Conservation (phyloP, 2,888 invertebrate species). For the Frankliniella intonsa region DNA sequence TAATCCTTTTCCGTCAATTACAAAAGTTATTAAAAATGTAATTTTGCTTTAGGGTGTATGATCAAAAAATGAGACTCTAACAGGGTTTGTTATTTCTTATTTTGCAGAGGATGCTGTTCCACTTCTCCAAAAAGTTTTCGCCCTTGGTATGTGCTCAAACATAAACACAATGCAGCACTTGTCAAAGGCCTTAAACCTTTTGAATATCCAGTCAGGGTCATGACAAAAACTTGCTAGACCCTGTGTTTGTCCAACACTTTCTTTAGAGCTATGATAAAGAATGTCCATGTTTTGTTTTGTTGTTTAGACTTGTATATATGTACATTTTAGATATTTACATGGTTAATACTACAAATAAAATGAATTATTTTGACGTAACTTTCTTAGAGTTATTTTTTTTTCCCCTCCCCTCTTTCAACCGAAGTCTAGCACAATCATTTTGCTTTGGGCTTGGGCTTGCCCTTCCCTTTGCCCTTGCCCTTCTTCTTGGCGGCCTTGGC, state of each 20-base stretch:
- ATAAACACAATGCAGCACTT: conserved; percentile 72
- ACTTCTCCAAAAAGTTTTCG: conserved; percentile 75
- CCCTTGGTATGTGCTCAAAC: conserved; percentile 72
- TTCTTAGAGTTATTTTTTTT: background rate
- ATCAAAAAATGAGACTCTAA: conserved; percentile 24
- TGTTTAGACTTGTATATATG: background rate
- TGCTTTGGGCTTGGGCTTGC: background rate
- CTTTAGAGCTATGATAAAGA: background rate
- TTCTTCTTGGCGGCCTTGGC: conserved; percentile 18
- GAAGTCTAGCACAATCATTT: too few species aligned
- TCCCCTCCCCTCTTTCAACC: too few species aligned
- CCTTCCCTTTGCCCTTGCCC: conserved; percentile 4
- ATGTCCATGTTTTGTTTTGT: background rate
- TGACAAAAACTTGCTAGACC: background rate
- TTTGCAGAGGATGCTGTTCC: conserved; percentile 70
- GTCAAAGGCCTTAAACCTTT: conserved; percentile 70
- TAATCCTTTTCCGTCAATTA: background rate
- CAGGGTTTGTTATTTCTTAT: conserved; percentile 37
- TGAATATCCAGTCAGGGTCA: conserved; percentile 76
- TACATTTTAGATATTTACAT: too few species aligned
- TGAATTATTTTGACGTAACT: background rate
- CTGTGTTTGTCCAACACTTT: background rate
- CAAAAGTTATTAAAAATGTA: conserved; percentile 3
- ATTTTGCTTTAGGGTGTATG: conserved; percentile 23
- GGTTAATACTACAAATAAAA: background rate